Percentiles rank a stretch among this genome's conserved stretches.
Conservation (phyloP, 1,140 invertebrate species). For the Monomorium pharaonis region DNA sequence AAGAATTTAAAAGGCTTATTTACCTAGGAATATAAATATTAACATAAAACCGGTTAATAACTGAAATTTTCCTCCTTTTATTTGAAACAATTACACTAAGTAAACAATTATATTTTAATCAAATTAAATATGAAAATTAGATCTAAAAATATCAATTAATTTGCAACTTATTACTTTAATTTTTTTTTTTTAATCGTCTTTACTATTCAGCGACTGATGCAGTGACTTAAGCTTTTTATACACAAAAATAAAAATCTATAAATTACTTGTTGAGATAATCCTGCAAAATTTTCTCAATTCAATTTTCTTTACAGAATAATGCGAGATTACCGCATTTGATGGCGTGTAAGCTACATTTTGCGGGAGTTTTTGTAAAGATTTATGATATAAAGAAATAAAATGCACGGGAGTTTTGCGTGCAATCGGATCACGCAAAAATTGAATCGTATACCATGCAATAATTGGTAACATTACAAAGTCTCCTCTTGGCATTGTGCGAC, state of each 20-base stretch:
- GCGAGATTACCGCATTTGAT: not conserved
- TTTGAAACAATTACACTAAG: too few species aligned
- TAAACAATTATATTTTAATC: too few species aligned
- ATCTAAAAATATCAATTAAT: too few species aligned
- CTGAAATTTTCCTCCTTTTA: too few species aligned
- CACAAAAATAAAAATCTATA: not conserved
- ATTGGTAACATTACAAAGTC: constrained; percentile 3
- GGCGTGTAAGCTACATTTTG: not conserved
- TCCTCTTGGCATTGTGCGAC: not conserved
- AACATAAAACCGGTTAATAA: too few species aligned
- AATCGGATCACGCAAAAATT: constrained; percentile 15
- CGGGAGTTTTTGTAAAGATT: not conserved
- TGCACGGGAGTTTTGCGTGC: not conserved
- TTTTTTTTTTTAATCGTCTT: too few species aligned
- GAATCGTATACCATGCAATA: not conserved
- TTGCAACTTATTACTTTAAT: too few species aligned
- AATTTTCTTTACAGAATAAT: not conserved
- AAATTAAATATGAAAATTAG: too few species aligned
- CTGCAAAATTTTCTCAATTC: not conserved
- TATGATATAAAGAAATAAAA: not conserved
- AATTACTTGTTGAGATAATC: not conserved
- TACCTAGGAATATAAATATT: too few species aligned
- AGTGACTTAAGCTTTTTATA: too few species aligned
- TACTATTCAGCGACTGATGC: too few species aligned
- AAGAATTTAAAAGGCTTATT: too few species aligned